A percentile compares a stretch with the other conserved stretches of the same genome.
Evolutionary conservation across 2,888 invertebrate species (phyloP).

Genomic region (Dynastes maya): DNA sequence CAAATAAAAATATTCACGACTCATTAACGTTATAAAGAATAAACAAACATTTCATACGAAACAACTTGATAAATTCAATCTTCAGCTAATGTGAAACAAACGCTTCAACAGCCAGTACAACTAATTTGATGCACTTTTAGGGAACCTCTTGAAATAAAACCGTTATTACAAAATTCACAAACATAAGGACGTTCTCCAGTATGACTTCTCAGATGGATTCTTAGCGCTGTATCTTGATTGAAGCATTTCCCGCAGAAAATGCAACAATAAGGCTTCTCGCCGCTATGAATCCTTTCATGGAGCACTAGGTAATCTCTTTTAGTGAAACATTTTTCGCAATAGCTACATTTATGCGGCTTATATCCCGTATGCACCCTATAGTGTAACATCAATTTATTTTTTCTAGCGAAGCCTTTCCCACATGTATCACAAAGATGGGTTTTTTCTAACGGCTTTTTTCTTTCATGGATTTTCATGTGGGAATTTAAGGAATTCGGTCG

Average conservation of each 20-base stretch:
- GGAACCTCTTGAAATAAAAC: constrained; percentile 53
- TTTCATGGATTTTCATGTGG: constrained; percentile 64
- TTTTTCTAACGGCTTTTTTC: constrained; percentile 55
- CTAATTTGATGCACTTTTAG: constrained; percentile 48
- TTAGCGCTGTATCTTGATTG: constrained; percentile 75
- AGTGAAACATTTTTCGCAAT: constrained; percentile 76
- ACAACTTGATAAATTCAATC: too few species aligned
- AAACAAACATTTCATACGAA: too few species aligned
- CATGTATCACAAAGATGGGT: constrained; percentile 66
- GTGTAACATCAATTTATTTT: constrained; percentile 64
- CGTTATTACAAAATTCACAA: constrained; percentile 59
- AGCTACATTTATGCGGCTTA: constrained; percentile 62
- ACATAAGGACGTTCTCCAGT: constrained; percentile 76
- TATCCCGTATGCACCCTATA: constrained; percentile 62
- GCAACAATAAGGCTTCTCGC: constrained; percentile 77
- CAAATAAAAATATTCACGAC: too few species aligned
- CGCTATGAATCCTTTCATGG: constrained; percentile 76
- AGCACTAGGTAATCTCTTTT: constrained; percentile 76
- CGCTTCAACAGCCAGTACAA: constrained; percentile 34
- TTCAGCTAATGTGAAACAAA: too few species aligned
- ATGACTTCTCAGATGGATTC: constrained; percentile 77
- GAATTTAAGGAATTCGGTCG: constrained; percentile 67
- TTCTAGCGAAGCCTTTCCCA: constrained; percentile 65
- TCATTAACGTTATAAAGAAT: too few species aligned
- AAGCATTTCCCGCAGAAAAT: constrained; percentile 77